Conservation (phyloP, 1,140 invertebrate species). For the Drosophila novamexicana region DNA sequence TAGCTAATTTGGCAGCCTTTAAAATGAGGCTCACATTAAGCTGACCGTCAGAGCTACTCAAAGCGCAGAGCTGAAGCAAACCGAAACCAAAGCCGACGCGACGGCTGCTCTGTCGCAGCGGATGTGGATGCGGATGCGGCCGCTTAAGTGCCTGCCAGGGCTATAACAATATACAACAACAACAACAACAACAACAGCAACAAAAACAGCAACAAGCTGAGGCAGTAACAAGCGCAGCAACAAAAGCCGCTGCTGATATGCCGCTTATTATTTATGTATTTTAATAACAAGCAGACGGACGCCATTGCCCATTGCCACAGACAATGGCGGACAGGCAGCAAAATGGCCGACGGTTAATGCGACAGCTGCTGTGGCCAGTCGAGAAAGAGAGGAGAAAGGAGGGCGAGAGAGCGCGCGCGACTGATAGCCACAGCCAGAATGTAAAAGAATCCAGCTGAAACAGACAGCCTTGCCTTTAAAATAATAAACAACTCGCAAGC, state of each 20-base stretch:
- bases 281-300: constrained; percentile 75
- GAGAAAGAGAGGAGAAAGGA: constrained; percentile 7
- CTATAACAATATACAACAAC: constrained; percentile 72
- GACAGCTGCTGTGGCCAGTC: constrained; percentile 68
- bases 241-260: constrained; percentile 81
- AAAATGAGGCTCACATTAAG: constrained; percentile 41
- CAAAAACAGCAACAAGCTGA: constrained; percentile 7
- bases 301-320: constrained; percentile 48
- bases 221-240: constrained; percentile 49
- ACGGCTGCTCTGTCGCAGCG: constrained; percentile 39
- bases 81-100: constrained; percentile 21
- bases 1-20: constrained; percentile 46
- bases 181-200: constrained; percentile 15
- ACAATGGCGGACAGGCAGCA: constrained; percentile 73
- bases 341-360: constrained; percentile 80
- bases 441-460: constrained; percentile 40
- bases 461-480: constrained; percentile 43
- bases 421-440: constrained; percentile 26
- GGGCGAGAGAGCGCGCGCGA: neutral
- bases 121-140: constrained; percentile 60
- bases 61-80: constrained; percentile 15
- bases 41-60: constrained; percentile 33
- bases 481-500: constrained; percentile 36
- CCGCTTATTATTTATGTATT: constrained; percentile 83
- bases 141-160: constrained; percentile 76